These are phyloP conservation scores for Yponomeuta sedellus DNA, from an alignment of 2,888 invertebrate genomes.

Conservation along the genomic window DNA sequence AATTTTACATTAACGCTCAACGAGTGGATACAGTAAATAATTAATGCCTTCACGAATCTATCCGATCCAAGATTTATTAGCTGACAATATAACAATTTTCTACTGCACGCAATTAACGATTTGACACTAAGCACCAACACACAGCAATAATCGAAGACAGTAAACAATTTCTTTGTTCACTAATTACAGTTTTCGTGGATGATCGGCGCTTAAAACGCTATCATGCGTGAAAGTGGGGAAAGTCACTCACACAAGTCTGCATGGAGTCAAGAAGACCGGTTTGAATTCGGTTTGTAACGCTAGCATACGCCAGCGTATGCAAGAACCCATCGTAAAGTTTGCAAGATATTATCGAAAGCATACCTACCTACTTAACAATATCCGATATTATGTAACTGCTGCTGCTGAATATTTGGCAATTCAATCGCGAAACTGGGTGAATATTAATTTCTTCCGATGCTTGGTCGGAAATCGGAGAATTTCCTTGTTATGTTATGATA, in stretches of 20 bases:
- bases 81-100: background rate
- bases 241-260: slow-evolving; percentile 34
- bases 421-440: background rate
- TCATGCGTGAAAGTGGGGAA: slow-evolving; percentile 66
- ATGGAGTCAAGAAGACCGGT: slow-evolving; percentile 46
- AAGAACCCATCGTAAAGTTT: background rate
- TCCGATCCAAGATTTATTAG: background rate
- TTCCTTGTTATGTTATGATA: background rate
- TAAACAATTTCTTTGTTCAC: slow-evolving; percentile 24
- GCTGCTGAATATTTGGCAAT: background rate
- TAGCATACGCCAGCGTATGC: background rate
- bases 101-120: slow-evolving; percentile 13
- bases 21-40: background rate
- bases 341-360: background rate
- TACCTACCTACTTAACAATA: background rate
- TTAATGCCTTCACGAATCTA: background rate
- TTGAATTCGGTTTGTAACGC: slow-evolving; percentile 19
- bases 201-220: slow-evolving; percentile 38
- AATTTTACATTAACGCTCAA: too few relatives aligned
- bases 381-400: background rate
- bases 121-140: slow-evolving; percentile 16
- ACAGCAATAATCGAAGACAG: slow-evolving; percentile 15
- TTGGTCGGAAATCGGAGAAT: background rate
- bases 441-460: background rate
- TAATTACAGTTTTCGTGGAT: slow-evolving; percentile 52